phyloP scores from a whole-genome alignment of 2,113 vertebrate species.

The Boulengeromyrus knoepffleri region DNA sequence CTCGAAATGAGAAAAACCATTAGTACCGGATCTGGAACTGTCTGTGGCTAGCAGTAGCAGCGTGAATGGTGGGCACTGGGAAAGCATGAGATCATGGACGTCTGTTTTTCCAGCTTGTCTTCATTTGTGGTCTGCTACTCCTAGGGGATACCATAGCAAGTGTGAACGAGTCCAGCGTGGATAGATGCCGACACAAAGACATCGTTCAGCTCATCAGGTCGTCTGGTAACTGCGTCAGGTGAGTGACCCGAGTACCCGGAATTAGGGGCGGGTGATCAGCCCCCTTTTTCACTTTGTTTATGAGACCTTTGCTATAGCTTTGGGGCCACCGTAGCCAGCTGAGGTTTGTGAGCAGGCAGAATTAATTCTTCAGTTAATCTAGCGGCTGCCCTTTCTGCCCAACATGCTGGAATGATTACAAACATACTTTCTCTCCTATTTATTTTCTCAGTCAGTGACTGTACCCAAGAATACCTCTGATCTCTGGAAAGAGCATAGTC shows the following conservation, averaged over 20 bases:
- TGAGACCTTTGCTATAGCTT: not conserved
- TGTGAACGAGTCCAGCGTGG: slow-evolving; percentile 77
- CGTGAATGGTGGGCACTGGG: not conserved
- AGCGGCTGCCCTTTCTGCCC: not conserved
- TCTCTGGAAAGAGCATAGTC: not conserved
- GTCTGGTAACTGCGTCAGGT: slow-evolving; percentile 79
- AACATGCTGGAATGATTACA: not conserved
- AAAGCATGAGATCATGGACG: not conserved
- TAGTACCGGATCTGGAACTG: not conserved
- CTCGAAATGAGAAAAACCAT: not conserved
- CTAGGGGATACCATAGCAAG: slow-evolving; percentile 85
- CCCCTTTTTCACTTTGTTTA: not conserved
- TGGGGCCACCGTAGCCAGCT: not conserved
- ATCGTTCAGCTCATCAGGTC: slow-evolving; percentile 91
- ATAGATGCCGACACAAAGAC: slow-evolving; percentile 81
- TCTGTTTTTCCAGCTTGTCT: not conserved
- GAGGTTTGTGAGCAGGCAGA: not conserved
- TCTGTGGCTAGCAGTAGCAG: not conserved
- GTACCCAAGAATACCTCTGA: not conserved
- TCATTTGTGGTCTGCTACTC: not conserved
- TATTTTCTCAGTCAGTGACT: not conserved
- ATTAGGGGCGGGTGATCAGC: not conserved
- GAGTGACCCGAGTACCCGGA: slow-evolving; percentile 15
- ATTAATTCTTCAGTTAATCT: not conserved
- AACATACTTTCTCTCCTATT: not conserved